Base-by-base conservation (phyloP, 2,113 vertebrate species). In the Urocynchramus pylzowi region DNA sequence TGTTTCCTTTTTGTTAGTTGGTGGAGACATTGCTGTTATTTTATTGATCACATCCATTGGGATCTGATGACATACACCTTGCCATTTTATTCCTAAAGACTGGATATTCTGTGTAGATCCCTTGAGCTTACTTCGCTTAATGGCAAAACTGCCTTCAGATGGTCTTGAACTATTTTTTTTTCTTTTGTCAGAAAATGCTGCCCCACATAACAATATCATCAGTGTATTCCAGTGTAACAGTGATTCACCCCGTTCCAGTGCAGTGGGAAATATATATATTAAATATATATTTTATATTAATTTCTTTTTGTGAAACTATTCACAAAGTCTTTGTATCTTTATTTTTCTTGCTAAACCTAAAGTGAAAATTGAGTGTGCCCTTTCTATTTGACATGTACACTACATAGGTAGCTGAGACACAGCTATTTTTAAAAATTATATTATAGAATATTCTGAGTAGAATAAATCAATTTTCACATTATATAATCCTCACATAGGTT, bases 171-270 rank as follows among this genome's bases (percentile, higher is more conserved):
- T 12, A 26, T 59, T 27, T 76, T 15, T 71, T 67, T 60, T 53
- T 17, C 8, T 17, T 60, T 68, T 41, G 5, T 53, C 30, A 47
- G 53, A 75, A 82, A 82, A 59, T 89, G 11, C 16, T 57, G 19
- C 23, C 53, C 16, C 20, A 15, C 14, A 30, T 6, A 33, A n/a
- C 0, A 0, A 39, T 11, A 53, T 45, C 8, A 67, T n/a, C 20
- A 60, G 11, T 30, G 20, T 53, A 53, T 60, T 41, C 60, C 45
- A 24, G 9, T 41, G n/a, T 15, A 60, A 11, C 28, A 68, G 69
- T 53, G 3, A 9, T 59, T 60, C n/a, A 45, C 4, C 11, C 9
- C 5, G 1, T 68, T 60, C 21, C 30, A 68, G n/a, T 12, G 14
- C 10, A 47, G 8, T 41, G 14, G 31, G 24, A 75, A 30, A 60